phyloP scores from a whole-genome alignment of 2,888 invertebrate genomes.

The Apocheima hispidaria region DNA sequence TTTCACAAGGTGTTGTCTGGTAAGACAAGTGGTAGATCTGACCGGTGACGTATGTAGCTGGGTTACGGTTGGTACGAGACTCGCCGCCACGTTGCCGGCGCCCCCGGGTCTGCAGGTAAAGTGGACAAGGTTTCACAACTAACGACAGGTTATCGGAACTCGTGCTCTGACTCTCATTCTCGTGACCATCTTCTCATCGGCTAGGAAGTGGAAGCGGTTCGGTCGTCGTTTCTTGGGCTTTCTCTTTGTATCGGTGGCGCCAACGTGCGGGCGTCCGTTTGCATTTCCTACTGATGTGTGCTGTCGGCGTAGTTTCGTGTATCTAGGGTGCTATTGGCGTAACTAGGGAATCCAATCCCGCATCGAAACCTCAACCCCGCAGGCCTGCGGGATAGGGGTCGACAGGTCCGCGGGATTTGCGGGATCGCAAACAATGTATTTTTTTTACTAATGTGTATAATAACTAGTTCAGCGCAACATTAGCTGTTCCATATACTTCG shows the following conservation, averaged over 20 bases:
- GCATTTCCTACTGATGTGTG: conserved; percentile 85
- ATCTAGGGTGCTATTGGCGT: conserved; percentile 81
- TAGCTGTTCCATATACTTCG: too few species aligned
- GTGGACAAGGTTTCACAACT: conserved; percentile 81
- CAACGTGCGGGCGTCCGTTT: conserved; percentile 72
- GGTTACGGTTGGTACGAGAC: conserved; percentile 76
- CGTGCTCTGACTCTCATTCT: conserved; percentile 75
- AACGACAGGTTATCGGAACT: conserved; percentile 74
- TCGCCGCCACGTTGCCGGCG: conserved; percentile 66
- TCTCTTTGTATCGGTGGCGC: conserved; percentile 37
- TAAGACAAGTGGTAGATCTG: conserved; percentile 85
- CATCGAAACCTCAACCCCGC: too few species aligned
- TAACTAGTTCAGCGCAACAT: too few species aligned
- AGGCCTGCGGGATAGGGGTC: too few species aligned
- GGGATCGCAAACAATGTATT: too few species aligned
- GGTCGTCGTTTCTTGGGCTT: conserved; percentile 49
- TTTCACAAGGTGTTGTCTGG: conserved; percentile 86
- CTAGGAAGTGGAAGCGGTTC: conserved; percentile 82
- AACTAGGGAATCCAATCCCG: too few species aligned
- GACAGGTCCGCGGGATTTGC: too few species aligned
- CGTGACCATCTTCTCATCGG: conserved; percentile 79
- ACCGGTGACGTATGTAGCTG: conserved; percentile 79
- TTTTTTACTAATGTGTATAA: too few species aligned
- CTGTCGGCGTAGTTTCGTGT: conserved; percentile 79
- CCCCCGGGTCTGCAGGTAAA: conserved; percentile 78